Evolutionary conservation across 2,113 vertebrate genomes (phyloP).

Genomic region (Ochotona princeps): DNA sequence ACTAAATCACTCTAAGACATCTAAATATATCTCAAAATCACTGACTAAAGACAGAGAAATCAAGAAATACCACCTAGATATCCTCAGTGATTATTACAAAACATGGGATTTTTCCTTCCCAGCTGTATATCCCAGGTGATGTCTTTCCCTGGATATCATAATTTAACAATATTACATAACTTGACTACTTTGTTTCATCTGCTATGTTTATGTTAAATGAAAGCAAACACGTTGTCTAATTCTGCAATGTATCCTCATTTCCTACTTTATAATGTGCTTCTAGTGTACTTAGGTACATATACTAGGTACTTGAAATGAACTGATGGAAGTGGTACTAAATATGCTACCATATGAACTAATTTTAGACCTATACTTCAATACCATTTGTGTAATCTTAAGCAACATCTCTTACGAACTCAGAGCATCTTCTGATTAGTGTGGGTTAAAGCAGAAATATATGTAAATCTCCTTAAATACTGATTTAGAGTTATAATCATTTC

Average conservation of each 20-base stretch:
- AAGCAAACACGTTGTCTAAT: background rate
- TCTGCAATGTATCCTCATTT: background rate
- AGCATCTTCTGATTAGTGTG: background rate
- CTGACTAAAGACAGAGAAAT: background rate
- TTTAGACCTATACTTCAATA: background rate
- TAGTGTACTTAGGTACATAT: background rate
- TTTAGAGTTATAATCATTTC: slow-evolving; percentile 38
- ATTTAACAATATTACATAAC: background rate
- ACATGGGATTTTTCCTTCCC: background rate
- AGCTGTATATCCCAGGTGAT: background rate
- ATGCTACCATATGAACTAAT: background rate
- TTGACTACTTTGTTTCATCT: background rate
- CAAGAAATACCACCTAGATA: background rate
- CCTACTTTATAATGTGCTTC: background rate
- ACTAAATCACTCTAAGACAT: no score
- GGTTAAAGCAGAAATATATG: slow-evolving; percentile 25
- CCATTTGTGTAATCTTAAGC: background rate
- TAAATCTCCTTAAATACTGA: slow-evolving; percentile 38
- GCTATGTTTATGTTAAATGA: background rate
- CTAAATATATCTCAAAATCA: no score
- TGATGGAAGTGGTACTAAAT: background rate
- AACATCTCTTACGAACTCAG: background rate
- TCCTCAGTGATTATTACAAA: background rate
- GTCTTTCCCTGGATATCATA: background rate
- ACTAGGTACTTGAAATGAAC: background rate